A percentile compares a stretch with the other conserved stretches of the same genome.
Evolutionary conservation across 2,888 invertebrate species (phyloP).

Genomic region (Melanostoma mellinum): DNA sequence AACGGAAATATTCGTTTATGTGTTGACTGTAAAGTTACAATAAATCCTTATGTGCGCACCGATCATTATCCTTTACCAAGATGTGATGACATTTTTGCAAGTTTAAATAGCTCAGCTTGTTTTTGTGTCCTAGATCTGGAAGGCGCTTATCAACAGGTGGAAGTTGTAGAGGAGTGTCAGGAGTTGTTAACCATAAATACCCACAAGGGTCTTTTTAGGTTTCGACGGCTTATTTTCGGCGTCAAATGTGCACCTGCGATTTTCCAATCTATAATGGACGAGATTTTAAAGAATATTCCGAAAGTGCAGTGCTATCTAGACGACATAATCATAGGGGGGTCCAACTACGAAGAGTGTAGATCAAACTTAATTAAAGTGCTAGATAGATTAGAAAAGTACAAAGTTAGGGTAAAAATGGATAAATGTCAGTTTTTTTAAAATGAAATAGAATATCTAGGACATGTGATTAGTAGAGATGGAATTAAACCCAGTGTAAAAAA

Average conservation of each 20-base stretch:
- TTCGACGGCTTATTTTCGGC: too few relatives aligned
- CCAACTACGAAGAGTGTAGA: background rate
- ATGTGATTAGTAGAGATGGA: background rate
- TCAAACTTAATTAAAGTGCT: slow-evolving; percentile 11
- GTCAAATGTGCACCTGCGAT: background rate
- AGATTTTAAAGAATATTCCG: background rate
- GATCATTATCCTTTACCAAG: slow-evolving; percentile 75
- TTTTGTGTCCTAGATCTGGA: too few relatives aligned
- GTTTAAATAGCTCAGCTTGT: background rate
- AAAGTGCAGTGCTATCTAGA: slow-evolving; percentile 24
- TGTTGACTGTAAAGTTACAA: slow-evolving; percentile 76
- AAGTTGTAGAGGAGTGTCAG: too few relatives aligned
- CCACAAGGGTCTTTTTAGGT: too few relatives aligned
- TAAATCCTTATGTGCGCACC: slow-evolving; percentile 52
- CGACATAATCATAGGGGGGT: slow-evolving; percentile 26
- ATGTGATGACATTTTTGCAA: slow-evolving; percentile 25
- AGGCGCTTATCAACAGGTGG: too few relatives aligned
- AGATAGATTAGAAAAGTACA: background rate
- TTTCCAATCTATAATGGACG: slow-evolving; percentile 17
- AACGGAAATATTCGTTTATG: slow-evolving; percentile 71
- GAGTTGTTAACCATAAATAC: too few relatives aligned
- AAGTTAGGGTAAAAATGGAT: background rate
- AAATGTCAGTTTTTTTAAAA: background rate
- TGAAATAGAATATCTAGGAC: background rate
- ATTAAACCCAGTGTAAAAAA: slow-evolving; percentile 3